Evolutionary conservation across 2,113 vertebrate genomes (phyloP).

Genomic region (Odontophorus gujanensis): DNA sequence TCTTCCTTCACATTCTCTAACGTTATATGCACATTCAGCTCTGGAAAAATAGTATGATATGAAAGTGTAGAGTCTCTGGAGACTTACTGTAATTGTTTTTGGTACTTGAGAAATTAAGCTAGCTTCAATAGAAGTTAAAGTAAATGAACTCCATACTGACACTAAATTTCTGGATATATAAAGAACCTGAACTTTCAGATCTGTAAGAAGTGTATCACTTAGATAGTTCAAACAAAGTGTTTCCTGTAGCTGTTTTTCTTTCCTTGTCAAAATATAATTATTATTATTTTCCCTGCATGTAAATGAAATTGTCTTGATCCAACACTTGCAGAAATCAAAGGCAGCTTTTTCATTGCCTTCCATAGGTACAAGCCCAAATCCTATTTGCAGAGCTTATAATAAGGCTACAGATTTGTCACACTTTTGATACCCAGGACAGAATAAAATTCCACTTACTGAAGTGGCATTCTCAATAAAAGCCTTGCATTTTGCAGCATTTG

Average conservation of each 20-base stretch:
- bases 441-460: not conserved
- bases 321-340: slow-evolving; percentile 11
- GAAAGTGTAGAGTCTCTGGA: not conserved
- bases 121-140: not conserved
- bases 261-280: not conserved
- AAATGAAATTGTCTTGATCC: slow-evolving; percentile 16
- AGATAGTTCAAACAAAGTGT: not conserved
- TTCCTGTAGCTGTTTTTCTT: not conserved
- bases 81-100: not conserved
- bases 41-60: not conserved
- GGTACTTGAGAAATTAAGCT: not conserved
- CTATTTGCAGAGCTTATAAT: not conserved
- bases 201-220: not conserved
- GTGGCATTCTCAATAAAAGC: not conserved
- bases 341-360: not conserved
- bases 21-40: not conserved
- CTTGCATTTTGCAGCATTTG: not conserved
- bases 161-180: not conserved
- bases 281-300: not conserved
- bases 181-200: not conserved
- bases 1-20: not conserved
- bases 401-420: slow-evolving; percentile 12
- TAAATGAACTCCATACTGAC: not conserved
- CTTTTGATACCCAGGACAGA: not conserved
- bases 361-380: not conserved